Conservation (phyloP, 2,888 invertebrate species). For the Terebella lapidaria region DNA sequence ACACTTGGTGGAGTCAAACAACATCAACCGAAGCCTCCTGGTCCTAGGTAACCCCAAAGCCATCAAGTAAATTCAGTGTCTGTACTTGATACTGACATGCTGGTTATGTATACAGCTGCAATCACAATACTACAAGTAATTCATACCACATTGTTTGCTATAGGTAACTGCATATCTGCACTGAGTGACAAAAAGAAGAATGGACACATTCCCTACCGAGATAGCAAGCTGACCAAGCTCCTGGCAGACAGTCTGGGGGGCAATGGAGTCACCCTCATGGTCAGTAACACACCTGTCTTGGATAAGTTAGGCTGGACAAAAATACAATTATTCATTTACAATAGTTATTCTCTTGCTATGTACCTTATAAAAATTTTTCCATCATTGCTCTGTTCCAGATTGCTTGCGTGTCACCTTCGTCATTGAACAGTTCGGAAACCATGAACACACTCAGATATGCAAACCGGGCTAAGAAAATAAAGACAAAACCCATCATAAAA, state of each 20-base stretch:
- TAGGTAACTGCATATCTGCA: slow-evolving; percentile 91
- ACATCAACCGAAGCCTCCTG: slow-evolving; percentile 92
- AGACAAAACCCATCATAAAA: slow-evolving; percentile 85
- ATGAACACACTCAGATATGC: slow-evolving; percentile 89
- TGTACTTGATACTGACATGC: too few species aligned
- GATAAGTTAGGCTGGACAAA: not conserved
- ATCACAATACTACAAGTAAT: too few species aligned
- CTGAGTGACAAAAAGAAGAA: slow-evolving; percentile 65
- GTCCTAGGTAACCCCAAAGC: slow-evolving; percentile 82
- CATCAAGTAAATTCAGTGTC: too few species aligned
- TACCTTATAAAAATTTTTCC: not conserved
- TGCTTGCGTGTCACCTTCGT: slow-evolving; percentile 87
- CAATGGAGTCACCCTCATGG: slow-evolving; percentile 91
- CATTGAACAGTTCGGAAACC: slow-evolving; percentile 79
- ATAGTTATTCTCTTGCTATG: not conserved
- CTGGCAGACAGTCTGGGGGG: slow-evolving; percentile 89
- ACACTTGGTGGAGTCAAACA: slow-evolving; percentile 84
- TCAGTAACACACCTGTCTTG: slow-evolving; percentile 40
- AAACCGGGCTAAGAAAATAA: slow-evolving; percentile 84
- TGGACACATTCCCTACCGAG: slow-evolving; percentile 89
- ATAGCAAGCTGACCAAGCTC: slow-evolving; percentile 88
- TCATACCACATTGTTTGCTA: slow-evolving; percentile 27
- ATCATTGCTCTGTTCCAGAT: slow-evolving; percentile 62
- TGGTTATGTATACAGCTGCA: too few species aligned
- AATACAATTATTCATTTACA: not conserved